A percentile compares a stretch with the other conserved stretches of the same genome.
These are phyloP conservation scores for Ectobius pallidus DNA, from an alignment of 2,888 invertebrate species.

Conservation along the genomic window DNA sequence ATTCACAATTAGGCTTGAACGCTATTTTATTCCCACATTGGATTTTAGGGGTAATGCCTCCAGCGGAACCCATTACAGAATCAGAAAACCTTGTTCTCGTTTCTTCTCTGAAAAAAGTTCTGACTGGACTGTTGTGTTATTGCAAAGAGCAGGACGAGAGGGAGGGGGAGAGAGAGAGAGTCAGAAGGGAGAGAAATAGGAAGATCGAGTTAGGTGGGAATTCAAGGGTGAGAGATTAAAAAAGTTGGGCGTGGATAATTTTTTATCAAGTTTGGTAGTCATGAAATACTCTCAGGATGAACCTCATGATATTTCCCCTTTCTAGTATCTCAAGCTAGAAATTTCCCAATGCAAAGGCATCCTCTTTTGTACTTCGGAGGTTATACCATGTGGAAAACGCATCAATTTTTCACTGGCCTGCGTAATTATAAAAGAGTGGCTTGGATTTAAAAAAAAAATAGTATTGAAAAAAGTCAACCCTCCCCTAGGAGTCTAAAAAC, in stretches of 20 bases:
- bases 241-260: neutral
- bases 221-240: no score
- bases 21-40: no score
- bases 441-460: no score
- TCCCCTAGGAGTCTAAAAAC: neutral
- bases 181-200: no score
- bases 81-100: no score
- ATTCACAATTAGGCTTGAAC: no score
- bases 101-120: neutral
- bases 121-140: neutral
- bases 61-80: no score
- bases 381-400: neutral
- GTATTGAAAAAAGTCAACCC: neutral
- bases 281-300: neutral
- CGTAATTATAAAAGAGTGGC: neutral
- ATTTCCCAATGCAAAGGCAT: neutral
- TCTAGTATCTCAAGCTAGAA: neutral
- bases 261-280: neutral
- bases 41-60: no score
- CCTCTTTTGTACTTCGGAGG: neutral
- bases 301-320: neutral
- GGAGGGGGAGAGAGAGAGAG: no score
- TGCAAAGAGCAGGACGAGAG: no score
- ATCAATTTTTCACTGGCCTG: neutral
- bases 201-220: no score